phyloP scores from a whole-genome alignment of 2,888 invertebrate genomes.

The Diploptera punctata region DNA sequence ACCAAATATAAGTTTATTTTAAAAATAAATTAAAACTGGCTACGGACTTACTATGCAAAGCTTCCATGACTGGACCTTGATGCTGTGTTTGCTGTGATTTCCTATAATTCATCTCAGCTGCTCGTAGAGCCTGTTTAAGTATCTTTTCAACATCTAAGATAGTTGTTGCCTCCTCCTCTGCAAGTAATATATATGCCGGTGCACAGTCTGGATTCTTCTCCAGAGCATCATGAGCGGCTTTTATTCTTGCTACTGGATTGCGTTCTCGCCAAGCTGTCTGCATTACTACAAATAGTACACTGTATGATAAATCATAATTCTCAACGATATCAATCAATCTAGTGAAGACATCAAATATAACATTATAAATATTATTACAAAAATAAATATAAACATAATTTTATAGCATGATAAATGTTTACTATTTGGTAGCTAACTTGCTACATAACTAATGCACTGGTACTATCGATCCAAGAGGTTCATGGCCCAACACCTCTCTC shows the following conservation, averaged over 20 bases:
- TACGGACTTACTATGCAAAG: constrained; percentile 67
- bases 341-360: too few relatives aligned
- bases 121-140: constrained; percentile 81
- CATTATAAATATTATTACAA: too few relatives aligned
- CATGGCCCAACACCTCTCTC: too few relatives aligned
- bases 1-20: too few relatives aligned
- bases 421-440: too few relatives aligned
- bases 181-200: constrained; percentile 91
- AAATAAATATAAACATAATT: too few relatives aligned
- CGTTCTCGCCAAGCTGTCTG: constrained; percentile 96
- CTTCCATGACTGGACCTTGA: constrained; percentile 75
- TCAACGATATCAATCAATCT: too few relatives aligned
- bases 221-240: constrained; percentile 88
- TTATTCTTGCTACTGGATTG: constrained; percentile 87
- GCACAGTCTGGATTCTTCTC: constrained; percentile 92
- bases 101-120: constrained; percentile 80
- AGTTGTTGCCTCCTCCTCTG: constrained; percentile 95
- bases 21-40: too few relatives aligned
- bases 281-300: constrained; percentile 67
- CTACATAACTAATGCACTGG: too few relatives aligned
- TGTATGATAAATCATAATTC: background rate
- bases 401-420: too few relatives aligned
- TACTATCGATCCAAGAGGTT: too few relatives aligned
- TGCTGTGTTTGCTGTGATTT: constrained; percentile 83
- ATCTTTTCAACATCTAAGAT: constrained; percentile 88